Percentiles rank a stretch among this genome's conserved stretches.
Evolutionary conservation across 2,113 vertebrate genomes (phyloP).

Genomic region (Tupaia chinensis): DNA sequence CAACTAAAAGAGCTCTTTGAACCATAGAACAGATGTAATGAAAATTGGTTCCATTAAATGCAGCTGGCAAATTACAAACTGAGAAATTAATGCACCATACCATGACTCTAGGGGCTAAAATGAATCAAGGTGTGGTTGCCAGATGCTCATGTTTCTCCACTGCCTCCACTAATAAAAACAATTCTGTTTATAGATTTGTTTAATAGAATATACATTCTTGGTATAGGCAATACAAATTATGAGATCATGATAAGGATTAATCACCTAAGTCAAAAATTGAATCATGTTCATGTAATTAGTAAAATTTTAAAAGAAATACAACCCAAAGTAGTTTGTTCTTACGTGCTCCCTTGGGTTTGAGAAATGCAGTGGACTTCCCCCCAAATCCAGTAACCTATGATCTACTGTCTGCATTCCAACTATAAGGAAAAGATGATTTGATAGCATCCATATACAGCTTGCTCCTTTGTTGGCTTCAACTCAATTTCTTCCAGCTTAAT

Average conservation of each 20-base stretch:
- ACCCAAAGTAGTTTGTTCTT: background rate
- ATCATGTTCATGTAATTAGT: background rate
- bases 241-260: conserved; percentile 28
- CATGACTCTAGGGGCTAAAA: conserved; percentile 86
- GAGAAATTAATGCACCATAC: conserved; percentile 90
- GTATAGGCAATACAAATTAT: conserved; percentile 30
- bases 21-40: conserved; percentile 91
- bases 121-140: conserved; percentile 89
- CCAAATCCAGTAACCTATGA: background rate
- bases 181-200: conserved; percentile 60
- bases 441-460: background rate
- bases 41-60: conserved; percentile 92
- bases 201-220: conserved; percentile 57
- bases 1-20: conserved; percentile 90
- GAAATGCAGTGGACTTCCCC: background rate
- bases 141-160: conserved; percentile 82
- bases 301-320: background rate
- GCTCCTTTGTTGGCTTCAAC: conserved; percentile 58
- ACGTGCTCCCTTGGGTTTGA: background rate
- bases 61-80: conserved; percentile 91
- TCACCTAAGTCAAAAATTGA: background rate
- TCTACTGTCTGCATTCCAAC: background rate
- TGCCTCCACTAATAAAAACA: conserved; percentile 54
- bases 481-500: conserved; percentile 49
- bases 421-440: background rate